phyloP scores from a whole-genome alignment of 2,888 invertebrate species.

The Schizaphis graminum region DNA sequence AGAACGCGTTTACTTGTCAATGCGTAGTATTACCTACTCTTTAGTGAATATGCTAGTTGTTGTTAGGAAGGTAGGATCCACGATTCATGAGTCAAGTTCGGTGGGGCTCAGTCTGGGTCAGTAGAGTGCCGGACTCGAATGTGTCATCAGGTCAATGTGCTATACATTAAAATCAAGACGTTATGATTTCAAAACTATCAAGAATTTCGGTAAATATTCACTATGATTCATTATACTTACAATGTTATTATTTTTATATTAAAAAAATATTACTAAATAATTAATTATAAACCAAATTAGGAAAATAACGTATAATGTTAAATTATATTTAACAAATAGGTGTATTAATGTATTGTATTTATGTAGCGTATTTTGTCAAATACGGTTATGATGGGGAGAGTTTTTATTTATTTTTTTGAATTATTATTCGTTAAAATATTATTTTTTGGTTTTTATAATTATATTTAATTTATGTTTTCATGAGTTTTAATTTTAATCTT shows the following conservation, averaged over 20 bases:
- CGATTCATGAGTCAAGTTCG: slow-evolving; percentile 59
- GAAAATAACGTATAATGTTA: neutral
- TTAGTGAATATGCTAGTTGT: slow-evolving; percentile 50
- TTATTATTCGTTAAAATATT: neutral
- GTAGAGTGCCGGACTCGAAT: slow-evolving; percentile 66
- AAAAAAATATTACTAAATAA: neutral
- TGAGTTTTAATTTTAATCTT: neutral
- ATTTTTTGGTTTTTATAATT: neutral
- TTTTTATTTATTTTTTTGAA: neutral
- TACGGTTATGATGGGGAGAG: neutral
- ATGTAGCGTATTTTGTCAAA: too few species aligned
- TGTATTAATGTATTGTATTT: too few species aligned
- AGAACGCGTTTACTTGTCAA: slow-evolving; percentile 56
- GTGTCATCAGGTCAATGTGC: slow-evolving; percentile 66
- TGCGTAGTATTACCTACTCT: slow-evolving; percentile 33
- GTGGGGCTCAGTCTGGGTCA: slow-evolving; percentile 66
- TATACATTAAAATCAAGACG: slow-evolving; percentile 62
- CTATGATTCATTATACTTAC: neutral
- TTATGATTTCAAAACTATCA: slow-evolving; percentile 63
- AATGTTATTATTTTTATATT: neutral
- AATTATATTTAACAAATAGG: neutral
- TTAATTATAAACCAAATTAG: neutral
- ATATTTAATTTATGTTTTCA: neutral
- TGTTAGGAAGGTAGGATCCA: slow-evolving; percentile 62
- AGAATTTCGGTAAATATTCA: slow-evolving; percentile 57